Base-by-base conservation (phyloP, 2,113 vertebrate species). In the Poicephalus gulielmi region DNA sequence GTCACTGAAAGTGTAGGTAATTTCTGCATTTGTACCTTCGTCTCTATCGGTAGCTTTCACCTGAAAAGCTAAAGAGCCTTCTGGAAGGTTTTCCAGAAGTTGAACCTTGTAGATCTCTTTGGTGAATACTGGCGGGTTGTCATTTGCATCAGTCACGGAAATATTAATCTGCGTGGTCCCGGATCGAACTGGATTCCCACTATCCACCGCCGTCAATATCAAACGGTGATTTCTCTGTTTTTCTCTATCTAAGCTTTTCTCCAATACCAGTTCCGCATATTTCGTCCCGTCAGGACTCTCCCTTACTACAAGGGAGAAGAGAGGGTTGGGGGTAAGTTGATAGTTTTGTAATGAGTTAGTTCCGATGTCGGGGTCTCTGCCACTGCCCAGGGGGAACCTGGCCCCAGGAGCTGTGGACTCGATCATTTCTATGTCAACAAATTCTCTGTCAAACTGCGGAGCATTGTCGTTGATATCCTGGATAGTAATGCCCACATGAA, bases 381-480 rank as follows among this genome's bases (percentile, higher is more conserved):
- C 97, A 4, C 84, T 87, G 64, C 88, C 92, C 63, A 98, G 74
- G 8, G 86, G 78, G 68, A 98, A 98, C 7, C 31, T 88, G 60
- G 95, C 70, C 11, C 98, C 98, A 76, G 96, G 96, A 46, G 39
- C 52, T 7, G 96, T 95, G 3, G 96, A 18, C 50, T 99, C 98
- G 19, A 88, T 95, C 3, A 98, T 97, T 60, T 98, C 93, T 73
- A 98, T 84, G 80, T 88, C 75, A 69, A 98, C 78, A 31, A 44
- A 33, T 37, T 94, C 84, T 78, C 88, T 97, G 6, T 96, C 50
- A 41, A 98, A 98, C 7, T 37, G 73, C 0, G 98, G 98, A 1
- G 96, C 83, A 13, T 98, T 98, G 74, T 99, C 98, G 59, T 99
- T 99, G 62, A 98, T 96, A 86, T 98, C 98, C 35, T 96, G 68